Conservation (phyloP, 2,888 invertebrate species). For the Hemithea aestivaria region DNA sequence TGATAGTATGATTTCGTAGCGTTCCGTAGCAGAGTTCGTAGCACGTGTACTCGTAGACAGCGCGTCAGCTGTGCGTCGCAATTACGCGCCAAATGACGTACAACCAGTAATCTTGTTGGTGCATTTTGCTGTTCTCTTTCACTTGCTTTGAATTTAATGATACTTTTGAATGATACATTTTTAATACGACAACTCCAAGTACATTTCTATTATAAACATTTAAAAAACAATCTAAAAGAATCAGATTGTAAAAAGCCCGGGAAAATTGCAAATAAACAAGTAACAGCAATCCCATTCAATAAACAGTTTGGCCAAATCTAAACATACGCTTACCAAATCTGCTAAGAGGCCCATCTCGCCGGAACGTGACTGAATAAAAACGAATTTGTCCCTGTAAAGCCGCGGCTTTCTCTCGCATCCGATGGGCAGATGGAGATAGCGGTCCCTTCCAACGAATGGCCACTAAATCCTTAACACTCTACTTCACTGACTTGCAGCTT, state of each 20-base stretch:
- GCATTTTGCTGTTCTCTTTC: slow-evolving; percentile 22
- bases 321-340: slow-evolving; percentile 68
- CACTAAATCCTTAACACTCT: slow-evolving; percentile 71
- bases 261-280: slow-evolving; percentile 27
- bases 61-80: slow-evolving; percentile 60
- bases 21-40: slow-evolving; percentile 31
- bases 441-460: slow-evolving; percentile 62
- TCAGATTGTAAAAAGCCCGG: too few relatives aligned
- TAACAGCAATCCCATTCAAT: slow-evolving; percentile 58
- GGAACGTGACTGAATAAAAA: slow-evolving; percentile 73
- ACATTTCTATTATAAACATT: too few relatives aligned
- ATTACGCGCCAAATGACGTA: slow-evolving; percentile 59
- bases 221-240: too few relatives aligned
- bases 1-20: slow-evolving; percentile 12
- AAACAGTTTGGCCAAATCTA: slow-evolving; percentile 57
- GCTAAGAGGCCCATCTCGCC: slow-evolving; percentile 64
- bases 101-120: slow-evolving; percentile 48
- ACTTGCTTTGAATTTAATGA: slow-evolving; percentile 1
- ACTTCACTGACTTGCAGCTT: slow-evolving; percentile 49
- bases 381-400: slow-evolving; percentile 73
- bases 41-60: slow-evolving; percentile 45
- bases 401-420: slow-evolving; percentile 67
- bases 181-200: too few relatives aligned
- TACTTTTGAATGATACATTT: neutral
- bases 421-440: slow-evolving; percentile 71